Conservation (phyloP, 2,888 invertebrate species). For the Brachyptera risi region DNA sequence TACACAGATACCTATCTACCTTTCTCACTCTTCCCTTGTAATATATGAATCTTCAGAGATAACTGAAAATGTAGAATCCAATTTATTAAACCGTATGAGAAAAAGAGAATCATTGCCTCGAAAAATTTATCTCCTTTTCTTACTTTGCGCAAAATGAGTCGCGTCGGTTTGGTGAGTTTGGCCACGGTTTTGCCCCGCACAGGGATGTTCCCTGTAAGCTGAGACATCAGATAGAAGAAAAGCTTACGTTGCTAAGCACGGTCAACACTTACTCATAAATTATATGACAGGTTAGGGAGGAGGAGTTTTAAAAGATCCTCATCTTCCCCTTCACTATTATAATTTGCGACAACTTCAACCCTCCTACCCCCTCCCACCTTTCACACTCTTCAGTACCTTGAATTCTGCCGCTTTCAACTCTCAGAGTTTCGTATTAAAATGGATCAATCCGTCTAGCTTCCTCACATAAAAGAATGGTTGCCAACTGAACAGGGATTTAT, state of each 20-base stretch:
- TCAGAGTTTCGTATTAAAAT: no score
- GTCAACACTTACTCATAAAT: conserved; percentile 12
- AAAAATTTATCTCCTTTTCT: not conserved
- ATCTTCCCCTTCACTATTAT: not conserved
- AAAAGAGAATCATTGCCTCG: not conserved
- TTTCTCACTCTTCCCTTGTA: not conserved
- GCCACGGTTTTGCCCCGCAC: no score
- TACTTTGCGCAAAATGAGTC: not conserved
- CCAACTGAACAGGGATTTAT: no score
- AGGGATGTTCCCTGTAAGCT: no score
- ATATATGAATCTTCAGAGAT: conserved; percentile 1
- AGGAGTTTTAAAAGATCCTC: conserved; percentile 1
- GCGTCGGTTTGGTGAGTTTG: not conserved
- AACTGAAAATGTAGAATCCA: conserved; percentile 1
- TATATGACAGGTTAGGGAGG: conserved; percentile 20
- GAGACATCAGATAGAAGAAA: no score
- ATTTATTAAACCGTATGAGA: conserved; percentile 3
- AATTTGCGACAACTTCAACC: conserved; percentile 23
- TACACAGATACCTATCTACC: no score
- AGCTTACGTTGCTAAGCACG: not conserved
- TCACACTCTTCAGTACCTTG: no score
- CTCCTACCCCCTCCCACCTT: not conserved
- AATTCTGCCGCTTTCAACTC: no score
- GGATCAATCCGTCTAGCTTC: no score
- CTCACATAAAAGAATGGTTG: no score